These are phyloP conservation scores for Euzophera pinguis DNA, from an alignment of 2,888 invertebrate genomes.

Conservation along the genomic window DNA sequence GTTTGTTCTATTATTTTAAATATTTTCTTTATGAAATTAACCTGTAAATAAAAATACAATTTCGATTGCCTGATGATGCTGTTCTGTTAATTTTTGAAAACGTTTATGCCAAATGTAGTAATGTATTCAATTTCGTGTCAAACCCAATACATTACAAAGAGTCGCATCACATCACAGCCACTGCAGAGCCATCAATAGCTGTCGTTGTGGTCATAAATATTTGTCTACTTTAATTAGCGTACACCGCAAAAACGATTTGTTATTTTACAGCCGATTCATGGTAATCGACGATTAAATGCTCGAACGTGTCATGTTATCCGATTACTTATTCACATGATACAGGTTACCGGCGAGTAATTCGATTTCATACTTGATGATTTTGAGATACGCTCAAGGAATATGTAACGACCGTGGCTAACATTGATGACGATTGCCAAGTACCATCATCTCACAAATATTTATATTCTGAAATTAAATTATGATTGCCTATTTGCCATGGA, in stretches of 20 bases:
- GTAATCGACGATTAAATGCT: conserved; percentile 49
- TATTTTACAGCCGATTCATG: conserved; percentile 30
- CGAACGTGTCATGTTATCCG: conserved; percentile 49
- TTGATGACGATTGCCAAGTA: conserved; percentile 45
- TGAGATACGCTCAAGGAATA: conserved; percentile 55
- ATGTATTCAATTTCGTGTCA: no score
- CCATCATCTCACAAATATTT: conserved; percentile 48
- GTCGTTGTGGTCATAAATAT: neutral
- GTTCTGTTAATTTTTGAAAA: no score
- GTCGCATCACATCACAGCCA: neutral
- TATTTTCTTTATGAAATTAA: no score
- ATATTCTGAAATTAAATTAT: conserved; percentile 19
- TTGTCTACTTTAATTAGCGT: neutral
- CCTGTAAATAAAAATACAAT: no score
- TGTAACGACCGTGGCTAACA: conserved; percentile 55
- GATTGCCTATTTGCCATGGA: no score
- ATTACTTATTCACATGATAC: conserved; percentile 54
- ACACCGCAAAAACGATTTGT: conserved; percentile 15
- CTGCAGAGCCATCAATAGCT: conserved; percentile 18
- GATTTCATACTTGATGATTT: conserved; percentile 54
- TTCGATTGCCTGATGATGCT: no score
- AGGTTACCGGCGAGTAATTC: conserved; percentile 49
- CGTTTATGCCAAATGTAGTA: no score
- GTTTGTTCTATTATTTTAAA: no score
- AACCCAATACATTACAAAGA: no score